Conservation (phyloP, 2,113 vertebrate genomes). For the Zeus faber region DNA sequence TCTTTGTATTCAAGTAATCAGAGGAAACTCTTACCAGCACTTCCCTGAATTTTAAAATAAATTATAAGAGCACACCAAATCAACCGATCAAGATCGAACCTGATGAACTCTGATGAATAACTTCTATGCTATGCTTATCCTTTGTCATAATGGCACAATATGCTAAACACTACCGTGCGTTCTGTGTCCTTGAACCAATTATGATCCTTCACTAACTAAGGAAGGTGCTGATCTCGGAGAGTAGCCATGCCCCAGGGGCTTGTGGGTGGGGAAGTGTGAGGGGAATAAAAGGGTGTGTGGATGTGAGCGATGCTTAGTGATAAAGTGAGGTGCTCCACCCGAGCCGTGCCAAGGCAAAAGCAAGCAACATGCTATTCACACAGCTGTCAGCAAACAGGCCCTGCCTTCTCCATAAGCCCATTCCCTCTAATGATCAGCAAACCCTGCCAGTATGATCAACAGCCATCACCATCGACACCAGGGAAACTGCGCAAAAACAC, state of each 20-base stretch:
- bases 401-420: conserved; percentile 4
- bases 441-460: conserved; percentile 18
- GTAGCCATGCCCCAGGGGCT: conserved; percentile 60
- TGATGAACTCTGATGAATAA: neutral
- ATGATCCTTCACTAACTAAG: conserved; percentile 2
- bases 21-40: neutral
- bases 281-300: conserved; percentile 28
- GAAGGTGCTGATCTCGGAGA: neutral
- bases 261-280: conserved; percentile 19
- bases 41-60: neutral
- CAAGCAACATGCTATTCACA: conserved; percentile 67
- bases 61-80: neutral
- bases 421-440: conserved; percentile 8
- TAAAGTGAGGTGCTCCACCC: conserved; percentile 70
- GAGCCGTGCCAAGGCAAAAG: conserved; percentile 73
- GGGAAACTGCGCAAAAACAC: neutral
- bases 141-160: neutral
- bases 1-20: neutral
- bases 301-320: conserved; percentile 70
- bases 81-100: neutral
- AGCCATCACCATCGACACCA: neutral
- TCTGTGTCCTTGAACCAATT: conserved; percentile 4
- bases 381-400: conserved; percentile 3
- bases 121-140: neutral
- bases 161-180: neutral